Conservation (phyloP, 2,113 vertebrate species). For the Pongo abelii region DNA sequence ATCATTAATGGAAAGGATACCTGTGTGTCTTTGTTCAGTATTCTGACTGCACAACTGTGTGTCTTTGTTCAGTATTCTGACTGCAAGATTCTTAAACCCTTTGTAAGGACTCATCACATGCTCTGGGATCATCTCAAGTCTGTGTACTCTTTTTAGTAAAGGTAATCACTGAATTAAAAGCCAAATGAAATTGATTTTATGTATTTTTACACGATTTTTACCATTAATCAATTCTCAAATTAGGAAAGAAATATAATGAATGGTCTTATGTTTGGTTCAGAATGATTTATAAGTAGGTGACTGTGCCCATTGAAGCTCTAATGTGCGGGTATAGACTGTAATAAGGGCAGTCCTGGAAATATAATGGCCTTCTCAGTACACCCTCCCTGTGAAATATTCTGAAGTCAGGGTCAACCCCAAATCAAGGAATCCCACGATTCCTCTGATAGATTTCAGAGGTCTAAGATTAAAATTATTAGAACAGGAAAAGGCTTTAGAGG, state of each 20-base stretch:
- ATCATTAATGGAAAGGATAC: neutral
- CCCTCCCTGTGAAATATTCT: neutral
- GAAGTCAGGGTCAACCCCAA: neutral
- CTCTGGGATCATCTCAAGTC: neutral
- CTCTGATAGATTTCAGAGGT: neutral
- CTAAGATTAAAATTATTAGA: neutral
- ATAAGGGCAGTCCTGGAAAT: neutral
- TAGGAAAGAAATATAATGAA: neutral
- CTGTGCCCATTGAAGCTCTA: neutral
- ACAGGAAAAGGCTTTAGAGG: neutral
- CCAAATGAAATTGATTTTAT: neutral
- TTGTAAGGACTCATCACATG: neutral
- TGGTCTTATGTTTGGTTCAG: neutral
- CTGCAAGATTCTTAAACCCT: neutral
- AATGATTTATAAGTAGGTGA: neutral
- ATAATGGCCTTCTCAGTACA: neutral
- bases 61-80: neutral
- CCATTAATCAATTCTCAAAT: neutral
- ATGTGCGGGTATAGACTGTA: neutral
- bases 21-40: neutral
- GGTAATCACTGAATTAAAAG: constrained; percentile 4
- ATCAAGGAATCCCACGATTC: neutral
- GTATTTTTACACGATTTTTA: neutral
- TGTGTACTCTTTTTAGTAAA: neutral
- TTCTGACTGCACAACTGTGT: neutral